phyloP scores from a whole-genome alignment of 2,888 invertebrate species.

The Drosophila atripex region DNA sequence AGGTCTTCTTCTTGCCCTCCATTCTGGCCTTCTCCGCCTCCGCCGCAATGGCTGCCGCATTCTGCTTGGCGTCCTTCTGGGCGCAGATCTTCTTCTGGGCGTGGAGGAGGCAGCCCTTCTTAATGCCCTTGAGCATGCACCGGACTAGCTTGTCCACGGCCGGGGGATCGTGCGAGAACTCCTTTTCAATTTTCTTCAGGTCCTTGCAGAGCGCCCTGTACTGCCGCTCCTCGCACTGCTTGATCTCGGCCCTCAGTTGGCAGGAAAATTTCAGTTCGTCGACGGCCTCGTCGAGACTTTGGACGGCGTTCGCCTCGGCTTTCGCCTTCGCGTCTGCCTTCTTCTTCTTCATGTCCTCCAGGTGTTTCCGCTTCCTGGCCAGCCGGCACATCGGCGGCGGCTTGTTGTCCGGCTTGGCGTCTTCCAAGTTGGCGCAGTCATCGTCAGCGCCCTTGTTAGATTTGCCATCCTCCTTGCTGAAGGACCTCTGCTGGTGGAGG shows the following conservation, averaged over 20 bases:
- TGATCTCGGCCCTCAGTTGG: not conserved
- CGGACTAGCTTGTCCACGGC: conserved; percentile 17
- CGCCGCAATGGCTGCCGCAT: not conserved
- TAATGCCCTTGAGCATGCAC: conserved; percentile 26
- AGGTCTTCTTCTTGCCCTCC: not conserved
- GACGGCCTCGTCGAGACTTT: not conserved
- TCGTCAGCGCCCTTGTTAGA: not conserved
- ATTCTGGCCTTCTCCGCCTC: not conserved
- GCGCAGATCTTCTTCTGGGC: conserved; percentile 9
- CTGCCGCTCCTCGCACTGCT: conserved; percentile 2
- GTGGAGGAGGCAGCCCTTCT: conserved; percentile 6
- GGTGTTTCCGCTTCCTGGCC: not conserved
- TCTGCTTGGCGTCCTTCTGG: conserved; percentile 7
- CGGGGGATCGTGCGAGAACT: not conserved
- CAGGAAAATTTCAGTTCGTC: not conserved
- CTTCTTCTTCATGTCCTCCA: not conserved
- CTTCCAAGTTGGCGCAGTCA: not conserved
- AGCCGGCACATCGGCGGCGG: not conserved
- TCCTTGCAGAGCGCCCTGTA: conserved; percentile 6
- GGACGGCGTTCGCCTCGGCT: not conserved
- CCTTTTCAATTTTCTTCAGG: not conserved
- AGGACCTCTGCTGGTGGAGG: not conserved
- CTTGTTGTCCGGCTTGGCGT: not conserved
- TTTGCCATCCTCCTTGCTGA: not conserved
- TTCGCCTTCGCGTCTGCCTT: not conserved